phyloP scores from a whole-genome alignment of 2,797 vertebrate species.

The Spondyliosoma cantharus region DNA sequence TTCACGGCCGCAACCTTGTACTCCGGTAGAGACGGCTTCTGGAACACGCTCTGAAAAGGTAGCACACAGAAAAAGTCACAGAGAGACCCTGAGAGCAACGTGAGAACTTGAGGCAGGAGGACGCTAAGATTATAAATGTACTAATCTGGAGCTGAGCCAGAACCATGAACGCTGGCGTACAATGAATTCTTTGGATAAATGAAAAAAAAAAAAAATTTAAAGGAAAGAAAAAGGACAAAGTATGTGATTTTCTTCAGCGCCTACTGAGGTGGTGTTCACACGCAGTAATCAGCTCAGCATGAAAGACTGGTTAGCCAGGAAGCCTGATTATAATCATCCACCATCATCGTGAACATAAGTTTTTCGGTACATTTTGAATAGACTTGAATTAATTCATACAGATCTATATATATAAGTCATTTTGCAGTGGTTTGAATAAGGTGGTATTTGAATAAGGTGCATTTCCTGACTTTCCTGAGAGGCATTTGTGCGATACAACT shows the following conservation, averaged over 20 bases:
- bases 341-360: neutral
- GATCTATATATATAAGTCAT: too few species aligned
- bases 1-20: slow-evolving; percentile 96
- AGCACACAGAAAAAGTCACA: neutral
- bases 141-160: neutral
- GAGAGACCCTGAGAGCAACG: neutral
- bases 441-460: too few species aligned
- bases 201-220: neutral
- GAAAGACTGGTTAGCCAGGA: neutral
- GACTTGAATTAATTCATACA: too few species aligned
- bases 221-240: neutral
- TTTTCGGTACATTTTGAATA: neutral
- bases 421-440: neutral
- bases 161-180: neutral
- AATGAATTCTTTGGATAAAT: neutral
- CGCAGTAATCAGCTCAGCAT: slow-evolving; percentile 12
- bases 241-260: neutral
- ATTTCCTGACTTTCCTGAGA: neutral
- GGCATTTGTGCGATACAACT: too few species aligned
- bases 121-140: neutral
- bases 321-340: neutral
- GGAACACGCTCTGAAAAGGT: slow-evolving; percentile 88
- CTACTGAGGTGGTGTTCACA: neutral
- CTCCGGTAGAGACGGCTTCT: slow-evolving; percentile 91
- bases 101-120: neutral